Base-by-base conservation (phyloP, 2,888 invertebrate genomes). In the Leptopilina myrica region DNA sequence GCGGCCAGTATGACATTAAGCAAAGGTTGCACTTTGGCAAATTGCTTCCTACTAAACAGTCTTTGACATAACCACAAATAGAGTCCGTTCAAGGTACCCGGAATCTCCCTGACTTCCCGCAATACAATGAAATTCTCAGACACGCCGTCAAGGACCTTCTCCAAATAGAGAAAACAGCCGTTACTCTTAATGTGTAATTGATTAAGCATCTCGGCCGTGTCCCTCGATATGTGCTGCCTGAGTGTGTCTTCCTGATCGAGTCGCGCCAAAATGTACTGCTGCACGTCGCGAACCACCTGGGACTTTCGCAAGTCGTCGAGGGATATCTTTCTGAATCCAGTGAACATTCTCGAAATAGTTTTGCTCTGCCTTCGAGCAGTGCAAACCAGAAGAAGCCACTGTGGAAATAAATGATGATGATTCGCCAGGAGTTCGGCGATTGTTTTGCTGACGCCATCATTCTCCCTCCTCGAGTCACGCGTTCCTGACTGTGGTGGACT, bases 131-230 rank as follows among this genome's bases (percentile, higher is more conserved):
- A 98, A 78, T 96, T 97, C 87, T 98, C 98, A 0, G 97, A 96
- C 1, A 98, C 97, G 0, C 98, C 98, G 86, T 98, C 98, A 67
- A 98, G 91, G 0, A 98, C 94, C 92, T 97, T 96, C 89, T 97
- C 97, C 82, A 97, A 91, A 86, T 97, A 98, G 5, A 98, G 93
- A 83, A 98, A 95, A 86, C 97, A 98, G 0, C 98, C 99, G 88
- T 98, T 98, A 89, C 98, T 98, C 92, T 99, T 99, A 86, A 99
- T 98, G 88, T 98, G 96, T 64, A 99, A 93, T 88, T 98, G 98
- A 92, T 99, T 98, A 4, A 99, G 92, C 92, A 98, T 98, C 84
- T 98, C 98, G 0, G 98, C 98, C 0, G 98, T 98, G 89, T 97
- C 97, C 78, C 96, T 93, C 64, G 97, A 97, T 82, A 98, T 95